A percentile compares a stretch with the other conserved stretches of the same genome.
Evolutionary conservation across 2,797 vertebrate species (phyloP).

Genomic region (Bradypodion ventrale): DNA sequence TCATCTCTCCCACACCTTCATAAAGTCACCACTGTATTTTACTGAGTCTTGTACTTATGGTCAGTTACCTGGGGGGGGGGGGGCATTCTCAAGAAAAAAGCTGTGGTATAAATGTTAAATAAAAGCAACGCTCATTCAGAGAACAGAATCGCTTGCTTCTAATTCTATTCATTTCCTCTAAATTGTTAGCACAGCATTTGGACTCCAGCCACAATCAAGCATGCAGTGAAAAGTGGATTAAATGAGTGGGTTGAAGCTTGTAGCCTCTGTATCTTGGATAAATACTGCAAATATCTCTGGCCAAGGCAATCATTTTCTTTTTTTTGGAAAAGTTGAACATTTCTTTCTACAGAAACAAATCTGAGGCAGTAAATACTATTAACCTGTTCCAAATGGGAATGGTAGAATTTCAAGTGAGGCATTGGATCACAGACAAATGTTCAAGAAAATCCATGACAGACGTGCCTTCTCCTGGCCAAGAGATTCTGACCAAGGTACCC

Average conservation of each 20-base stretch:
- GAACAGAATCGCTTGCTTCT: background rate
- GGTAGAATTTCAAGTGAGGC: background rate
- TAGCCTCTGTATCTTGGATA: background rate
- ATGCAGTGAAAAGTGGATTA: background rate
- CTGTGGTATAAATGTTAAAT: background rate
- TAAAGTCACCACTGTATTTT: background rate
- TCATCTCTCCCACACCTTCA: background rate
- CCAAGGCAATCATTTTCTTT: constrained; percentile 23
- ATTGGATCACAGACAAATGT: background rate
- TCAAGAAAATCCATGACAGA: constrained; percentile 6
- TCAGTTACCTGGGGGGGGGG: background rate
- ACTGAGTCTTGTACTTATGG: background rate
- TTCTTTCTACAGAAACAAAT: background rate
- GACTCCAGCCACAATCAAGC: background rate
- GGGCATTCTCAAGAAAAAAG: background rate
- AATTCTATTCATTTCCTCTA: background rate
- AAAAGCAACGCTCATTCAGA: background rate
- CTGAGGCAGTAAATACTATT: background rate
- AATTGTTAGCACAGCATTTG: background rate
- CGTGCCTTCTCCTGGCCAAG: background rate
- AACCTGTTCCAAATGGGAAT: background rate
- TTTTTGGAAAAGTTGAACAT: constrained; percentile 8
- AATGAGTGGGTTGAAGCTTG: background rate
- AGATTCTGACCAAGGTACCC: background rate
- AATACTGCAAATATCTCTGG: background rate